A percentile compares a stretch with the other conserved stretches of the same genome.
Evolutionary conservation across 2,888 invertebrate species (phyloP).

Genomic region (Lasioglossum zephyrum): DNA sequence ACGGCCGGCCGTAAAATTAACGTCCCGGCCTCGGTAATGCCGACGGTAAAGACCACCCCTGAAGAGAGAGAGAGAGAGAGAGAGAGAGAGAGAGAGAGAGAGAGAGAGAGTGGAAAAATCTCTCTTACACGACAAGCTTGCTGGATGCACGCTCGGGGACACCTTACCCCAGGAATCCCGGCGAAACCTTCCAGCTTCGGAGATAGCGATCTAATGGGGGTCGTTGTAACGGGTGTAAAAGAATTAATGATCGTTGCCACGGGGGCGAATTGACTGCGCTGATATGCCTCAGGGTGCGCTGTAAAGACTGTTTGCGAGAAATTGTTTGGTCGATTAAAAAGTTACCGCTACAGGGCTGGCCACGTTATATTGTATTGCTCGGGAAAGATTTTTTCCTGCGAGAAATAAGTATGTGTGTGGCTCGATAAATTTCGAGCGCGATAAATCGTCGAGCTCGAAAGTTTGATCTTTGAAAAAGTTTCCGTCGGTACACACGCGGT

Average conservation of each 20-base stretch:
- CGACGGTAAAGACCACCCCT: background rate
- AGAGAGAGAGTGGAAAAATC: background rate
- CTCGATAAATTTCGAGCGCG: background rate
- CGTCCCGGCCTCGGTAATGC: background rate
- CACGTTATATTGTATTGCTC: too few species aligned
- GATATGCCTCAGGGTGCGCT: background rate
- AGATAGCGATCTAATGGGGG: background rate
- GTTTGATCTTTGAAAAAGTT: background rate
- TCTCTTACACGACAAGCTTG: background rate
- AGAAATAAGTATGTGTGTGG: too few species aligned
- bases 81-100: background rate
- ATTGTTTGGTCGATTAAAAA: background rate
- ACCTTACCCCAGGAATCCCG: background rate
- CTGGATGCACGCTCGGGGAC: background rate
- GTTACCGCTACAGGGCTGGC: too few species aligned
- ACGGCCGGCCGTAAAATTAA: constrained; percentile 1
- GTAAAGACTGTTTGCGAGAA: background rate
- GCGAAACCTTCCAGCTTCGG: background rate
- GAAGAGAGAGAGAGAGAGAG: background rate
- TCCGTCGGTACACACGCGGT: background rate
- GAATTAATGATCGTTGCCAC: background rate
- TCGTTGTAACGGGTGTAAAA: background rate
- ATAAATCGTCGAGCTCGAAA: background rate
- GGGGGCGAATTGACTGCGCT: background rate
- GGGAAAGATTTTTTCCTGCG: too few species aligned